These are phyloP conservation scores for Oscheius onirici DNA, from an alignment of 2,888 invertebrate genomes.

Conservation along the genomic window DNA sequence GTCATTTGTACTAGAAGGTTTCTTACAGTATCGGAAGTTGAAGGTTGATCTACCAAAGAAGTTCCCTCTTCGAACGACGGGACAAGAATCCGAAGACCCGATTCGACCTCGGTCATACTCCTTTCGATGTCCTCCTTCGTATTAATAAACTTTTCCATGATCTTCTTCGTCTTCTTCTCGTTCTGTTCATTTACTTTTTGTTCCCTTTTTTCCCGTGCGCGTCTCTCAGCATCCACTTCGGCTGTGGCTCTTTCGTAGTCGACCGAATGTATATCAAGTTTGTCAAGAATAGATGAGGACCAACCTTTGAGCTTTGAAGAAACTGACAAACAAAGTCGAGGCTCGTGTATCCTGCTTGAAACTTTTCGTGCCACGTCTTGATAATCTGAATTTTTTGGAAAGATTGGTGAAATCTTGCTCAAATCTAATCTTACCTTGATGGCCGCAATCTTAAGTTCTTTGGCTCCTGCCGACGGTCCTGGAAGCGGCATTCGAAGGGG, in stretches of 20 bases:
- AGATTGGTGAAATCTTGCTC: neutral
- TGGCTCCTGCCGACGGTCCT: constrained; percentile 47
- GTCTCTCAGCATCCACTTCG: constrained; percentile 19
- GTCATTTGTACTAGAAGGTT: no score
- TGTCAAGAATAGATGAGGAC: neutral
- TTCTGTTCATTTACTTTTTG: constrained; percentile 3
- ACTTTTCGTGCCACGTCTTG: constrained; percentile 29
- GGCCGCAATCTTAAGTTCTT: constrained; percentile 52
- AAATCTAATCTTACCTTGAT: constrained; percentile 17
- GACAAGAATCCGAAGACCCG: constrained; percentile 22
- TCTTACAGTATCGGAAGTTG: neutral
- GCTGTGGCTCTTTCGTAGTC: constrained; percentile 30
- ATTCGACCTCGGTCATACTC: constrained; percentile 21
- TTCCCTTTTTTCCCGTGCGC: constrained; percentile 36
- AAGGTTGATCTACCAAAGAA: neutral
- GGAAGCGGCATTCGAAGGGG: constrained; percentile 60
- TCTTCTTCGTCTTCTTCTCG: neutral
- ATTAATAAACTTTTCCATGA: neutral
- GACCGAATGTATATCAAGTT: constrained; percentile 17
- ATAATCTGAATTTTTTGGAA: constrained; percentile 14
- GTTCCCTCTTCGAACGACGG: constrained; percentile 19
- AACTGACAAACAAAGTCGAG: constrained; percentile 9
- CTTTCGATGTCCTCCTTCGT: constrained; percentile 20
- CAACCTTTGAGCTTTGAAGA: constrained; percentile 22
- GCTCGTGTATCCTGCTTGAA: constrained; percentile 9